phyloP scores from a whole-genome alignment of 2,888 invertebrate genomes.

The Drosophila merina region DNA sequence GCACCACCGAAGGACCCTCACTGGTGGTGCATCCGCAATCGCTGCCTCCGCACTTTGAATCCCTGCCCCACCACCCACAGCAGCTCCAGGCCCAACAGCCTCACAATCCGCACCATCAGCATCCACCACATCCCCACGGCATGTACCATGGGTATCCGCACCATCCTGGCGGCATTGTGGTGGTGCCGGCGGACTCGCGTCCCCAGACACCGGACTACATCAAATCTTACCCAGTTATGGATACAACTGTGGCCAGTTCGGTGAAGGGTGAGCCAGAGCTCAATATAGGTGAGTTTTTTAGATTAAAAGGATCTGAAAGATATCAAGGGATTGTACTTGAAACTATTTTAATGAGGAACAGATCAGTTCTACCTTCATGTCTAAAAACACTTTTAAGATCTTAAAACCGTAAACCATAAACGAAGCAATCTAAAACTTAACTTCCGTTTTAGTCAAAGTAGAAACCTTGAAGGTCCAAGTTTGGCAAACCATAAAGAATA shows the following conservation, averaged over 20 bases:
- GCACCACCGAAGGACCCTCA: conserved; percentile 40
- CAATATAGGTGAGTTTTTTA: conserved; percentile 82
- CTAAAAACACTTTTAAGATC: neutral
- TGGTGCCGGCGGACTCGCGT: conserved; percentile 80
- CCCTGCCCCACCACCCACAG: conserved; percentile 38
- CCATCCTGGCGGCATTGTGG: conserved; percentile 62
- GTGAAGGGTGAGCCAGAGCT: conserved; percentile 84
- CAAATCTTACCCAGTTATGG: conserved; percentile 84
- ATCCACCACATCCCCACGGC: conserved; percentile 39
- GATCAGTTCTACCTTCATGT: neutral
- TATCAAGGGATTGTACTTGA: neutral
- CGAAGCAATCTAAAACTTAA: conserved; percentile 16
- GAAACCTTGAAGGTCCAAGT: conserved; percentile 18
- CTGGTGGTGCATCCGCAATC: conserved; percentile 39
- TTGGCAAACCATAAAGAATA: conserved; percentile 14
- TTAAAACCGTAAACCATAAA: conserved; percentile 15
- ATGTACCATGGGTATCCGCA: conserved; percentile 44
- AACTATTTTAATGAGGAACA: neutral
- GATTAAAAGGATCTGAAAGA: neutral
- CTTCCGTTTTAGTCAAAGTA: conserved; percentile 31
- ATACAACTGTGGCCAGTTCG: conserved; percentile 84
- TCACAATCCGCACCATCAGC: conserved; percentile 33
- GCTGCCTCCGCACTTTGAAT: conserved; percentile 36
- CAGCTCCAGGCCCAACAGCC: conserved; percentile 52
- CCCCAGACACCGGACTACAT: conserved; percentile 84